Evolutionary conservation across 1,140 invertebrate species (phyloP).

Genomic region (Hypsibius dujardini): DNA sequence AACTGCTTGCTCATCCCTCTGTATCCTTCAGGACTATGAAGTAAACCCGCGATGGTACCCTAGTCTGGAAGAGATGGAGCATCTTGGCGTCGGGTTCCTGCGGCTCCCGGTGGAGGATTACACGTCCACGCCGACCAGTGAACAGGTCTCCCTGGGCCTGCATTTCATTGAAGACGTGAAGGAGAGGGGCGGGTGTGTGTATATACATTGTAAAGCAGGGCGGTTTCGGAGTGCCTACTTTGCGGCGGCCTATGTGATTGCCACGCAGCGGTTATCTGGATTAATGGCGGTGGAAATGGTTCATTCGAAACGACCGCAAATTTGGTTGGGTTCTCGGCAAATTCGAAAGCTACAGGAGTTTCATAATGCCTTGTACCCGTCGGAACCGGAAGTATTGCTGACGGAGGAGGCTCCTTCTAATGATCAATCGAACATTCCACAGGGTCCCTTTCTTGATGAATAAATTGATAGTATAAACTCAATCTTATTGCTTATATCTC

Average conservation of each 20-base stretch:
- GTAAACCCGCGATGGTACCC: constrained; percentile 30
- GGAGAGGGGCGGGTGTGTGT: not conserved
- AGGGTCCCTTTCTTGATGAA: no score
- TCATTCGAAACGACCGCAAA: not conserved
- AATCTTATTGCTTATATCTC: no score
- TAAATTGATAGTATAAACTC: no score
- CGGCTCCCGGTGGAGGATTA: constrained; percentile 7
- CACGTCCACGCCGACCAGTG: not conserved
- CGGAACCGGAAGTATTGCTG: not conserved
- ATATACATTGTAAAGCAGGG: constrained; percentile 14
- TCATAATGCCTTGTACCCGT: not conserved
- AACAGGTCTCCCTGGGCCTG: not conserved
- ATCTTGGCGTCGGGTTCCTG: not conserved
- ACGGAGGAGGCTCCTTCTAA: no score
- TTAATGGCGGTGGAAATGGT: not conserved
- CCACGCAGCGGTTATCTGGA: not conserved
- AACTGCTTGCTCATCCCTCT: no score
- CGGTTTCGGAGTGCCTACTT: constrained; percentile 11
- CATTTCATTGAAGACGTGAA: not conserved
- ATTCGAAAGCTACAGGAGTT: not conserved
- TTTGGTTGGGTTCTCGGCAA: constrained; percentile 1
- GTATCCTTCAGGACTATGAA: constrained; percentile 52
- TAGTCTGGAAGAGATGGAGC: not conserved
- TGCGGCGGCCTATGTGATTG: constrained; percentile 9
- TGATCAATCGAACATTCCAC: no score